phyloP scores from a whole-genome alignment of 1,140 invertebrate genomes.

The Cydia pomonella region DNA sequence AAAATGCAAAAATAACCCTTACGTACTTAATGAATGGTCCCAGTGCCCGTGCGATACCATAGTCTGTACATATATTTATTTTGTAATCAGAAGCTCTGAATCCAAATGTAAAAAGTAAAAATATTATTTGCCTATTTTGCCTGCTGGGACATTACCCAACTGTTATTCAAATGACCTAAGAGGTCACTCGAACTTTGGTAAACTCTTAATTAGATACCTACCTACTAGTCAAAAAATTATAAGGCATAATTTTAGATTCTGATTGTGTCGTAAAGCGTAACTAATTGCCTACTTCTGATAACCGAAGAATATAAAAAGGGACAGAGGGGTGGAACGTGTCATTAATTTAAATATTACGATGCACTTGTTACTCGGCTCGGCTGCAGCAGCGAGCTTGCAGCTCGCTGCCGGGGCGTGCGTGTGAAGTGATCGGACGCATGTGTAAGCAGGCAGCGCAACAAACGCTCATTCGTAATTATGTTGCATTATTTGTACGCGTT shows the following conservation, averaged over 20 bases:
- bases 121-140: too few species aligned
- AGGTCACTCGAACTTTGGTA: too few species aligned
- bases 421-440: slow-evolving; percentile 46
- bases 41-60: too few species aligned
- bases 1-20: too few species aligned
- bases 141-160: too few species aligned
- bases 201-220: too few species aligned
- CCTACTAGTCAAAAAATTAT: too few species aligned
- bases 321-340: slow-evolving; percentile 50
- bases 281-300: slow-evolving; percentile 9
- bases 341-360: slow-evolving; percentile 62
- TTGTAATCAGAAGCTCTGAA: too few species aligned
- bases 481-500: slow-evolving; percentile 70
- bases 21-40: too few species aligned
- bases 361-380: slow-evolving; percentile 61
- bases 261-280: slow-evolving; percentile 1
- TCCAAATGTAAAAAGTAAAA: too few species aligned
- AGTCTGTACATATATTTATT: too few species aligned
- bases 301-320: slow-evolving; percentile 16
- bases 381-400: slow-evolving; percentile 29
- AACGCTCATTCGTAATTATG: slow-evolving; percentile 57
- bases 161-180: too few species aligned
- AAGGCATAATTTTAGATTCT: slow-evolving; percentile 1
- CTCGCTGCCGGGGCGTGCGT: slow-evolving; percentile 39
- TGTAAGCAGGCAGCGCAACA: slow-evolving; percentile 44